phyloP scores from a whole-genome alignment of 2,797 vertebrate species.

The Tympanoctomys barrerae region DNA sequence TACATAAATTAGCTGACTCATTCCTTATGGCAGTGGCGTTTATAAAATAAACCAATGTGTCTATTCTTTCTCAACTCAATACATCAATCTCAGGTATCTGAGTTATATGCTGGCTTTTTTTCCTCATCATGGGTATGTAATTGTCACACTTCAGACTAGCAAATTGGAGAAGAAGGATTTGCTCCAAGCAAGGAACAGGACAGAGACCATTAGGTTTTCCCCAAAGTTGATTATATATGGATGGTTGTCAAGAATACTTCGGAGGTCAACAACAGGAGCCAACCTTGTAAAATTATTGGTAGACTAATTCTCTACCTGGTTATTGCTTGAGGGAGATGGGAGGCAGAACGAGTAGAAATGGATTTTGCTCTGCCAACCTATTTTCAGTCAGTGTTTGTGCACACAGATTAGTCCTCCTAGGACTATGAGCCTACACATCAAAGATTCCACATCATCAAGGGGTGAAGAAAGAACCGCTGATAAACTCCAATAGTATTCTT shows the following conservation, averaged over 20 bases:
- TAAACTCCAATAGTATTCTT: not conserved
- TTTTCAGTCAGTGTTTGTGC: not conserved
- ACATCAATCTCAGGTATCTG: not conserved
- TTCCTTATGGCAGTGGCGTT: not conserved
- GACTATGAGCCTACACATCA: not conserved
- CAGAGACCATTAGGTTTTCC: conserved; percentile 25
- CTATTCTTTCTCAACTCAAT: not conserved
- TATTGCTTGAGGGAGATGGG: not conserved
- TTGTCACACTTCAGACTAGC: not conserved
- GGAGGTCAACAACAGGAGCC: conserved; percentile 49
- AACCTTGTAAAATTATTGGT: conserved; percentile 44
- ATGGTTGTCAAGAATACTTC: not conserved
- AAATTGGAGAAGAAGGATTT: conserved; percentile 8
- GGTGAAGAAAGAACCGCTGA: not conserved
- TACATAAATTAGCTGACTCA: not conserved
- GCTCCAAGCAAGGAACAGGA: conserved; percentile 28
- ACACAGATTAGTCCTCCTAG: not conserved
- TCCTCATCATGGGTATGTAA: not conserved
- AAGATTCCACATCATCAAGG: not conserved
- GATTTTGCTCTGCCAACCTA: not conserved
- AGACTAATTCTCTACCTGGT: not conserved
- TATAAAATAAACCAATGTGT: not conserved
- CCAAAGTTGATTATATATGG: conserved; percentile 9
- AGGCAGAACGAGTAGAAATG: not conserved
- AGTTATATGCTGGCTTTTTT: not conserved